Base-by-base conservation (phyloP, 2,113 vertebrate species). In the Camelus bactrianus region DNA sequence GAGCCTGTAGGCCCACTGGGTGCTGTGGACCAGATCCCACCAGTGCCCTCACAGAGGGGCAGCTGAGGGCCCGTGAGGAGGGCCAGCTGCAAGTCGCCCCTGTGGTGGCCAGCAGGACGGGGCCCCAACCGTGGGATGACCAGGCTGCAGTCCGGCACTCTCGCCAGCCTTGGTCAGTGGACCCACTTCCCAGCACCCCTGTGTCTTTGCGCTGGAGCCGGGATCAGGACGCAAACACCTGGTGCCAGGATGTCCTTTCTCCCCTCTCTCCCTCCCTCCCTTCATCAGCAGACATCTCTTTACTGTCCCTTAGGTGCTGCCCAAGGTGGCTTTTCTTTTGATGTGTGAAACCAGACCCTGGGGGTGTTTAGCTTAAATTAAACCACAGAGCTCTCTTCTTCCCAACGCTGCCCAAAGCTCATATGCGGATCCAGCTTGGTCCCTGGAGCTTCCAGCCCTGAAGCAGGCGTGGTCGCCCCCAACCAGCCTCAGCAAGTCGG, bases 311-410 rank as follows among this genome's bases (percentile, higher is more conserved):
- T 6, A 6, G 54, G 16, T 28, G 54, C 54, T 22, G 30, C 16
- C 58, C 65, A 2, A 35, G 30, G 52, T 8, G 0, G 10, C 64
- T 38, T 24, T 28, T 81, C 52, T 26, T 24, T n/a, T 26, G 52
- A 22, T 12, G 4, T 22, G 64, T 69, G 52, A 58, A 35, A 3
- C 67, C 35, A 28, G 2, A 30, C 16, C 64, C 54, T 30, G 42
- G 69, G 32, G 69, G 26, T 13, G 16, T 24, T 38, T 19, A 16
- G n/a, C 15, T 76, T 93, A 60, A 54, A 42, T 26, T n/a, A 67
- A 42, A n/a, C 16, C 35, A 5, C 4, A 0, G 1, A 8, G 16
- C 58, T 46, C 32, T 2, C 6, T 32, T 19, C 22, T 12, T 5
- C 26, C 75, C 32, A 26, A 26, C 32, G 32, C 50, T 79, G 12